Evolutionary conservation across 1,140 invertebrate genomes (phyloP), one percentile per base, ranked within the genome.

Genomic region (Battus philenor): DNA sequence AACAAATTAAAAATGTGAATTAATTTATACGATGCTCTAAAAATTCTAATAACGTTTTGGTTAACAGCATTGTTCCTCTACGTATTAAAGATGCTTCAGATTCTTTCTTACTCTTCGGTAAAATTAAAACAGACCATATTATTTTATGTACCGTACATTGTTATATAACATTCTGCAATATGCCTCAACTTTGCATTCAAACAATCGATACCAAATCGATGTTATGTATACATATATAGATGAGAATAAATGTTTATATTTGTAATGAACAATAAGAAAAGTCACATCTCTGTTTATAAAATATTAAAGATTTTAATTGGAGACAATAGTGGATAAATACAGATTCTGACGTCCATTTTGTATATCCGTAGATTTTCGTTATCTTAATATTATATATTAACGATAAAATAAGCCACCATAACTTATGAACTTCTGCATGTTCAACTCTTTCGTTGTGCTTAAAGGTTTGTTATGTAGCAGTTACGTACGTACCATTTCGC

Each of bases 401-500:
- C n/a, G n/a, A n/a, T n/a, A n/a, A n/a, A n/a, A n/a, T n/a, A n/a
- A n/a, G n/a, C n/a, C n/a, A n/a, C n/a, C n/a, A n/a, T n/a, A n/a
- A n/a, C n/a, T n/a, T n/a, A n/a, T n/a, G n/a, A n/a, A n/a, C n/a
- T n/a, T n/a, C n/a, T n/a, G n/a, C n/a, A n/a, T n/a, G n/a, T n/a
- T n/a, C n/a, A n/a, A n/a, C n/a, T n/a, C n/a, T n/a, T n/a, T n/a
- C n/a, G n/a, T n/a, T n/a, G n/a, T n/a, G n/a, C n/a, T n/a, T n/a
- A n/a, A n/a, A n/a, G n/a, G n/a, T 17, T 17, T n/a, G n/a, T 33
- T 1, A 11, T 29, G 3, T 8, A 20, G 16, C 6, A 9, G 6
- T n/a, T 0, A 31, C 11, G 41, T 50, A 75, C 72, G 34, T 70
- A 81, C 80, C 80, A 84, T 84, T 68, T 84, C 80, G 72, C 75